These are phyloP conservation scores for Heliconius himera DNA, from an alignment of 1,140 invertebrate species.

Conservation along the genomic window DNA sequence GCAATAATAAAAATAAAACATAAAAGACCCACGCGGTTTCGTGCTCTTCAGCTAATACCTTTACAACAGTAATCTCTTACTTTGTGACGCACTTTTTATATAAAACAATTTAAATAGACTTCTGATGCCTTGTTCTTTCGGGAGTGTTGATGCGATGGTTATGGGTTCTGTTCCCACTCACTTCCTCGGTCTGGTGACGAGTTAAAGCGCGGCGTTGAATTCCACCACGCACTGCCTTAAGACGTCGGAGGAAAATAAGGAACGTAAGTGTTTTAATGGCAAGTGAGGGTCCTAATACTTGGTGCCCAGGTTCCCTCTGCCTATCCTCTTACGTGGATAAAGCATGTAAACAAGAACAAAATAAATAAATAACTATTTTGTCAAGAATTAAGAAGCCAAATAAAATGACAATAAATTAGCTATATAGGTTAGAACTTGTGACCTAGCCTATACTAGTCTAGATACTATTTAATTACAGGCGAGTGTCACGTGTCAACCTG, in stretches of 20 bases:
- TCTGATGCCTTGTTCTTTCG: too few species aligned
- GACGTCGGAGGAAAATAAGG: too few species aligned
- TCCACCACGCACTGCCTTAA: too few species aligned
- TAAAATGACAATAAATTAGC: neutral
- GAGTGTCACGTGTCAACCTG: slow-evolving; percentile 39
- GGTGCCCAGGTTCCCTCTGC: too few species aligned
- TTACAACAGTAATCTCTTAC: neutral
- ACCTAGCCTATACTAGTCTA: slow-evolving; percentile 11
- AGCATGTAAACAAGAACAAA: neutral
- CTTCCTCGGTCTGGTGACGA: too few species aligned
- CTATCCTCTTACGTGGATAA: too few species aligned
- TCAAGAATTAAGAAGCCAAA: neutral
- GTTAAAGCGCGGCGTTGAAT: too few species aligned
- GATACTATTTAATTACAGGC: slow-evolving; percentile 27
- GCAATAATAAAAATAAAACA: slow-evolving; percentile 6
- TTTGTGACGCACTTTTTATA: neutral
- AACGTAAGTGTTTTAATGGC: too few species aligned
- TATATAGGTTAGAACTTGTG: neutral
- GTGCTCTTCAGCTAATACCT: neutral
- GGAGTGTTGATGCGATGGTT: too few species aligned
- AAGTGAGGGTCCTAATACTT: too few species aligned
- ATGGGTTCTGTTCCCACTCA: too few species aligned
- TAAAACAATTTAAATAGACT: neutral
- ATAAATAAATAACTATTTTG: neutral
- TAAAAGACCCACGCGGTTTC: neutral